These are phyloP conservation scores for Botia kubotai DNA, from an alignment of 2,797 vertebrate species.

Conservation along the genomic window DNA sequence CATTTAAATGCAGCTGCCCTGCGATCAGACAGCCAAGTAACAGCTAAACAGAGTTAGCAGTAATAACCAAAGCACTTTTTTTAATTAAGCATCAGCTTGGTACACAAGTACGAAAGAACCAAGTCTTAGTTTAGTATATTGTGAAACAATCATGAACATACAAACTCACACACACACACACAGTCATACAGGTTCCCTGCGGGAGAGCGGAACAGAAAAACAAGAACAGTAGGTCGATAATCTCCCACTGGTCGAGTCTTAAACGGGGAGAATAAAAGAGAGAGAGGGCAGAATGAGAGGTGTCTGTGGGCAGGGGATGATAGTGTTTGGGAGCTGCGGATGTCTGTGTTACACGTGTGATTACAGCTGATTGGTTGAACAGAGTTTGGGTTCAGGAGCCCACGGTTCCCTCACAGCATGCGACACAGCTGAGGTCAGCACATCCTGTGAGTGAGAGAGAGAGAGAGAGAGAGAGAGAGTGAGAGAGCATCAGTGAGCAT, in stretches of 20 bases:
- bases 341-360: conserved; percentile 25
- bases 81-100: background rate
- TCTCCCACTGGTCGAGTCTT: conserved; percentile 34
- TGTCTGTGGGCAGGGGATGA: conserved; percentile 2
- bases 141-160: background rate
- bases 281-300: background rate
- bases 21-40: too few species aligned
- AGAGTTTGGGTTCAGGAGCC: conserved; percentile 19
- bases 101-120: too few species aligned
- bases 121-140: background rate
- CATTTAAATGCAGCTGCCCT: too few species aligned
- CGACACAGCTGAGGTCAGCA: conserved; percentile 22
- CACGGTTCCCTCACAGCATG: background rate
- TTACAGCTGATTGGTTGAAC: conserved; percentile 23
- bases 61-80: too few species aligned
- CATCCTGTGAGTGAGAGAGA: background rate
- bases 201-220: conserved; percentile 22
- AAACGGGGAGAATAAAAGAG: conserved; percentile 8
- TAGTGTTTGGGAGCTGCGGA: conserved; percentile 11
- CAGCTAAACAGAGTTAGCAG: too few species aligned
- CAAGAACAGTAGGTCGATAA: conserved; percentile 46
- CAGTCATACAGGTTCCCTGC: conserved; percentile 3
- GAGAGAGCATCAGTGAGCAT: background rate
- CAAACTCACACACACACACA: conserved; percentile 25
- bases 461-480: background rate